These are phyloP conservation scores for Ceramica pisi DNA, from an alignment of 2,888 invertebrate species.

Conservation along the genomic window DNA sequence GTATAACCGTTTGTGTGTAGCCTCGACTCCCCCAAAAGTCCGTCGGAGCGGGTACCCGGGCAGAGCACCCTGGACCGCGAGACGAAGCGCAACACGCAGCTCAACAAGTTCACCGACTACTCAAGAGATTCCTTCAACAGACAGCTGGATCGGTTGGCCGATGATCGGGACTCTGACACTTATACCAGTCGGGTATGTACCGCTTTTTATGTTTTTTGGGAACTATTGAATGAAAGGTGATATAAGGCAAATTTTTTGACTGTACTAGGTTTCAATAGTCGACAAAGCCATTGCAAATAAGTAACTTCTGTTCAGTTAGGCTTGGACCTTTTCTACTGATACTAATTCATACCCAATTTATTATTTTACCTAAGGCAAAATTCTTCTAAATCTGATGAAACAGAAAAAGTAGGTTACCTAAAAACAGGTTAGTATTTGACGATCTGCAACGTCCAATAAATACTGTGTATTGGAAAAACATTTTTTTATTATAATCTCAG, in stretches of 20 bases:
- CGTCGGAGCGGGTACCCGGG: slow-evolving; percentile 91
- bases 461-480: no score
- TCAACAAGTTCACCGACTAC: slow-evolving; percentile 89
- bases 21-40: slow-evolving; percentile 93
- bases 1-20: slow-evolving; percentile 78
- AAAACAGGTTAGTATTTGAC: no score
- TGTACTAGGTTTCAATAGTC: background rate
- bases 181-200: slow-evolving; percentile 83
- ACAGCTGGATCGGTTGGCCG: slow-evolving; percentile 86
- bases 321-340: background rate
- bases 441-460: no score
- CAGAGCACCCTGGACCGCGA: slow-evolving; percentile 90
- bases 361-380: background rate
- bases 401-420: background rate
- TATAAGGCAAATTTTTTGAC: background rate
- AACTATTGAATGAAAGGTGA: background rate
- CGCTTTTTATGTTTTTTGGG: background rate
- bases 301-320: background rate
- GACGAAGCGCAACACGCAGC: slow-evolving; percentile 91
- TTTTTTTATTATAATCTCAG: no score
- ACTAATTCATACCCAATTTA: background rate
- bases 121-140: slow-evolving; percentile 86
- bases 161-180: slow-evolving; percentile 85
- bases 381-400: background rate
- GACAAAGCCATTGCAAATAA: background rate